These are phyloP conservation scores for Bettongia penicillata DNA, from an alignment of 2,113 vertebrate species.

Conservation along the genomic window DNA sequence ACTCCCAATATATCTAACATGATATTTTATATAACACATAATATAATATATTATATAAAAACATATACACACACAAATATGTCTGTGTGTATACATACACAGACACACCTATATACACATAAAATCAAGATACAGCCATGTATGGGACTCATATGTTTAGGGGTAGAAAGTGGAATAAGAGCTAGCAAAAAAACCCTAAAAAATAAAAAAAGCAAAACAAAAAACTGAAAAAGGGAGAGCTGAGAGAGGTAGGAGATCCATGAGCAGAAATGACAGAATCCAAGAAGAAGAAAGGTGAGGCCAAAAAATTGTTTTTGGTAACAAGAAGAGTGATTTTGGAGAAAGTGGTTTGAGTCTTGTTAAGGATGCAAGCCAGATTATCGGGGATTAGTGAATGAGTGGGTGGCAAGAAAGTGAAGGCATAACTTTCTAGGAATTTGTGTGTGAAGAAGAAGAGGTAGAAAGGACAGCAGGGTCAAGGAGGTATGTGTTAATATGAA, in stretches of 20 bases:
- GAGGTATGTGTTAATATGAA: not conserved
- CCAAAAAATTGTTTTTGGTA: not conserved
- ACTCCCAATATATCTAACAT: no score
- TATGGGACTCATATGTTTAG: not conserved
- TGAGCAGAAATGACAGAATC: not conserved
- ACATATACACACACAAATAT: no score
- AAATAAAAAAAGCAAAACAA: not conserved
- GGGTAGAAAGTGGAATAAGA: not conserved
- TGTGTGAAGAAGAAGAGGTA: not conserved
- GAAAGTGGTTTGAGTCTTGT: not conserved
- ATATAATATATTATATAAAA: no score
- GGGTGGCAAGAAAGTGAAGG: not conserved
- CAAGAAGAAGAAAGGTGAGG: no score
- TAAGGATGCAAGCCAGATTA: not conserved
- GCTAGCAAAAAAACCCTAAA: not conserved
- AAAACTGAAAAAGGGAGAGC: not conserved
- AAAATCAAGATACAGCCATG: no score
- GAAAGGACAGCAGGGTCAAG: not conserved
- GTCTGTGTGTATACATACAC: no score
- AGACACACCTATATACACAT: no score
- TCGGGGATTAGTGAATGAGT: not conserved
- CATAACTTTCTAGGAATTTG: slow-evolving; percentile 24
- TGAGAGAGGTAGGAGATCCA: not conserved
- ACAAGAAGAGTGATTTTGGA: not conserved
- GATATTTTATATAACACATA: no score